Conservation (phyloP, 2,888 invertebrate species). For the Pachliopta kotzebuea region DNA sequence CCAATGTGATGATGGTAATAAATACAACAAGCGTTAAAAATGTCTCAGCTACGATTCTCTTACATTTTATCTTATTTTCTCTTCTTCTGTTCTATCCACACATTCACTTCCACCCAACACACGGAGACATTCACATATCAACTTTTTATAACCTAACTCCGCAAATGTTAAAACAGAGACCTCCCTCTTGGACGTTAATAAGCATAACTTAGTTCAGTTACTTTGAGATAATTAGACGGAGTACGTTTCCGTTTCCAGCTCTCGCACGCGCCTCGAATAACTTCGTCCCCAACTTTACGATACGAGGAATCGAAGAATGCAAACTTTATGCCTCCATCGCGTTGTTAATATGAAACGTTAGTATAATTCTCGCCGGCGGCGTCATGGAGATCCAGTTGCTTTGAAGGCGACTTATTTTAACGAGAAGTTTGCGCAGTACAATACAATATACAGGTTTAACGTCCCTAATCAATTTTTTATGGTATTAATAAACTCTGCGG, state of each 20-base stretch:
- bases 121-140: too few species aligned
- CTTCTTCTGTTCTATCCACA: too few species aligned
- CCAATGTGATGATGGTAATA: too few species aligned
- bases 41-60: too few species aligned
- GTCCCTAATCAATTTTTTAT: not conserved
- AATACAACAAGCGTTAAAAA: too few species aligned
- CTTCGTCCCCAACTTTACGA: slow-evolving; percentile 39
- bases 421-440: not conserved
- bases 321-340: slow-evolving; percentile 45
- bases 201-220: not conserved
- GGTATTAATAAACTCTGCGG: not conserved
- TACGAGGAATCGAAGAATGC: slow-evolving; percentile 43
- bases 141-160: too few species aligned
- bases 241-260: not conserved
- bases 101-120: too few species aligned
- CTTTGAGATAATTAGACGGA: slow-evolving; percentile 1
- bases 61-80: too few species aligned
- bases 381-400: slow-evolving; percentile 8
- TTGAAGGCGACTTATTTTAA: not conserved
- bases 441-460: not conserved
- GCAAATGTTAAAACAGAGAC: too few species aligned
- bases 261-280: slow-evolving; percentile 16
- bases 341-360: slow-evolving; percentile 28
- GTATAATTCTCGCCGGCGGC: slow-evolving; percentile 9
- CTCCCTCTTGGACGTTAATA: too few species aligned